Percentiles rank a stretch among this genome's conserved stretches.
These are phyloP conservation scores for Aricia agestis DNA, from an alignment of 1,140 invertebrate species.

Conservation along the genomic window DNA sequence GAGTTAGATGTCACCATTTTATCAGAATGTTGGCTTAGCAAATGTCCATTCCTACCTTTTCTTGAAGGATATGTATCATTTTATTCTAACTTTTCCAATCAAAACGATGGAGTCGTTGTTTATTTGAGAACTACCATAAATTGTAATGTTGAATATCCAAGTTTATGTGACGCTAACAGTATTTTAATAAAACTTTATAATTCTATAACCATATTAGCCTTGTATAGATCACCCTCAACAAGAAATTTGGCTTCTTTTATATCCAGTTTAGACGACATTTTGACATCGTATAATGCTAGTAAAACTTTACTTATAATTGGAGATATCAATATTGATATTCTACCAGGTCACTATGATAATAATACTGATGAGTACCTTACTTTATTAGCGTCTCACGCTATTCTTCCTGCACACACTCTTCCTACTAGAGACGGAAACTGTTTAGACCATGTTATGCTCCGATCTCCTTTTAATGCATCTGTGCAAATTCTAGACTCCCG, in stretches of 20 bases:
- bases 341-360: neutral
- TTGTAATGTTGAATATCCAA: neutral
- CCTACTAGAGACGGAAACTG: conserved; percentile 5
- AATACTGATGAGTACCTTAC: neutral
- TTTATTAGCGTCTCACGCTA: neutral
- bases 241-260: neutral
- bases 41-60: neutral
- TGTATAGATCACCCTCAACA: conserved; percentile 9
- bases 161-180: neutral
- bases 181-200: too few relatives aligned
- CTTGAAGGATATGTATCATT: neutral
- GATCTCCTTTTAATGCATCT: neutral
- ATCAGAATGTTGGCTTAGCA: conserved; percentile 14
- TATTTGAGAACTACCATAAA: neutral
- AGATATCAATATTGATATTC: conserved; percentile 13
- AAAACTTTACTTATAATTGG: neutral
- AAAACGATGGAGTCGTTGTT: conserved; percentile 17
- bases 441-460: conserved; percentile 5
- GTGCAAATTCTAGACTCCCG: neutral
- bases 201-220: neutral
- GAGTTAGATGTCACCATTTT: neutral
- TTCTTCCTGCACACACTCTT: neutral
- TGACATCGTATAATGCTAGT: neutral
- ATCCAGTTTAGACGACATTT: neutral
- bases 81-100: neutral